Base-by-base conservation (phyloP, 2,797 vertebrate species). In the Heterohyrax brucei region DNA sequence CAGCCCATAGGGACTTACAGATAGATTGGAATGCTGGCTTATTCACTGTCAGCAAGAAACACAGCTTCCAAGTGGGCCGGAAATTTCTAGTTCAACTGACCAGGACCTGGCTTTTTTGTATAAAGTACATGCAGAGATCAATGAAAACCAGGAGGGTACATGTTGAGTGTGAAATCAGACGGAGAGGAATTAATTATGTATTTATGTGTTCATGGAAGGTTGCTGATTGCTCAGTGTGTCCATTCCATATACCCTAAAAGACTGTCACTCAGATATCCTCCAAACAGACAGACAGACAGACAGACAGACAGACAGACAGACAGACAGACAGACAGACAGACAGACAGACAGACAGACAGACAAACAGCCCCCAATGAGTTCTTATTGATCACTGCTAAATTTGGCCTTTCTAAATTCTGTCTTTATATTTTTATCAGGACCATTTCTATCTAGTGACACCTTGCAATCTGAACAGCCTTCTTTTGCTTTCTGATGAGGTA, bases 401-500 rank as follows among this genome's bases (percentile, higher is more conserved):
- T 24, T 87, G 24, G 21, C 59, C 80, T 21, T 61, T 73, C 64
- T 19, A 7, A 70, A 2, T 72, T 56, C 0, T 28, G 48, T 18
- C 28, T 14, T 19, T 83, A 19, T 18, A 1, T 83, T 86, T 68
- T 81, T 53, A 66, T 33, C 48, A 33, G 22, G 28, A 62, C 18
- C 26, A 1, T 61, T 93, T 53, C 28, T 50, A 75, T 87, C 44
- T 22, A 64, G 24, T 50, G 82, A 48, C 3, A 61, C 3, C n/a
- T n/a, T 87, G 56, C 80, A 91, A 80, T 80, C 66, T 68, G 14
- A 81, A 56, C 50, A 75, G 46, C 46, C 88, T 88, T 39, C 76
- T 22, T 50, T 70, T 53, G 33, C 24, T 76, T 78, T 78, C 81
- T 77, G 21, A 48, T 86, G 75, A 64, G 7, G 5, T 21, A 68